These are phyloP conservation scores for Misgurnus mizolepis DNA, from an alignment of 2,113 vertebrate genomes.

Conservation along the genomic window DNA sequence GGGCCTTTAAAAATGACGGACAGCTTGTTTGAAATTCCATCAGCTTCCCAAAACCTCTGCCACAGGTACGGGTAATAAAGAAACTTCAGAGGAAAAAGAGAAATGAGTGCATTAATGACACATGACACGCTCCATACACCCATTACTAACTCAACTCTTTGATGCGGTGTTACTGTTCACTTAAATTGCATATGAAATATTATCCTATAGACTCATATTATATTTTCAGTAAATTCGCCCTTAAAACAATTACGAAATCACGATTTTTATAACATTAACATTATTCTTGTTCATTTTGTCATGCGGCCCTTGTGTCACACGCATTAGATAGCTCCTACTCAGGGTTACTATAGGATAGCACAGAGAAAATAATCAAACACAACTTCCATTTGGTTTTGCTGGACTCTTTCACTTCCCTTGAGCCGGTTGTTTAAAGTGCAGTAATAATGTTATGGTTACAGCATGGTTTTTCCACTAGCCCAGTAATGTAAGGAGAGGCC, in stretches of 20 bases:
- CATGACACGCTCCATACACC: neutral
- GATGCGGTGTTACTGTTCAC: neutral
- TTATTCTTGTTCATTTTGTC: constrained; percentile 29
- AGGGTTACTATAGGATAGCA: constrained; percentile 39
- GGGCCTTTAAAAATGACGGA: constrained; percentile 88
- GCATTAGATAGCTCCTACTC: constrained; percentile 45
- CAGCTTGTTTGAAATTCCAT: constrained; percentile 81
- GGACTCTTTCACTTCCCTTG: constrained; percentile 60
- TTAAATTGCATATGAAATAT: neutral
- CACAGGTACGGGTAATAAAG: constrained; percentile 82
- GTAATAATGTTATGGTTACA: constrained; percentile 72
- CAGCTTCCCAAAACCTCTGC: constrained; percentile 75
- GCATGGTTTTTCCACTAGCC: constrained; percentile 55
- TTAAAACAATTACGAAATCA: neutral
- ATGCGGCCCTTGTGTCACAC: constrained; percentile 51
- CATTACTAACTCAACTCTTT: neutral
- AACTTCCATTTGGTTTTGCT: constrained; percentile 60
- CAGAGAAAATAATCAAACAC: constrained; percentile 65
- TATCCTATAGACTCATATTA: neutral
- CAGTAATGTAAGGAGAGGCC: constrained; percentile 60
- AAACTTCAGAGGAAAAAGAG: constrained; percentile 69
- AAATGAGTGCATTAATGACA: constrained; percentile 6
- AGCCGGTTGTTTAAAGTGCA: constrained; percentile 66
- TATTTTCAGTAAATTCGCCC: neutral
- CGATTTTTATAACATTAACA: neutral